Evolutionary conservation across 2,797 vertebrate species (phyloP).

Genomic region (Petrocephalus sullivani): DNA sequence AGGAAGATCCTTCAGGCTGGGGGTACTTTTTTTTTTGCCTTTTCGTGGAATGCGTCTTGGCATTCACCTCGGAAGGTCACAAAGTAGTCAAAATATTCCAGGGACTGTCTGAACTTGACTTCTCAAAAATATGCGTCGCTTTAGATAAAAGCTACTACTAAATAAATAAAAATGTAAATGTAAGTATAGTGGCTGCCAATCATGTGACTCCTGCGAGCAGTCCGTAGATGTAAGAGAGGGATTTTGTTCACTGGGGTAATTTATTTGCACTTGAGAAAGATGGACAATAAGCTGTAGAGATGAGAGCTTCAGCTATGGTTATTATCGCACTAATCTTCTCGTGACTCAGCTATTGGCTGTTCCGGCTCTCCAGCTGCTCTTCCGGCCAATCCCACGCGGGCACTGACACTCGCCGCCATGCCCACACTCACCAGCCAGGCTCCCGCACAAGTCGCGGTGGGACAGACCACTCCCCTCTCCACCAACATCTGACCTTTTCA

Average conservation of each 20-base stretch:
- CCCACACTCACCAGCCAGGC: background rate
- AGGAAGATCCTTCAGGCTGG: background rate
- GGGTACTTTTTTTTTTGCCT: background rate
- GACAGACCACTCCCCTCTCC: background rate
- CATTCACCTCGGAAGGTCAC: background rate
- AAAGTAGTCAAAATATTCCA: background rate
- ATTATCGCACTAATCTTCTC: background rate
- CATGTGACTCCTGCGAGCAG: background rate
- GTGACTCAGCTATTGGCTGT: background rate
- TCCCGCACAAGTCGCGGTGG: background rate
- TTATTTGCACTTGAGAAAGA: conserved; percentile 3
- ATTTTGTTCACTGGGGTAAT: background rate
- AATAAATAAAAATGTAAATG: conserved; percentile 9
- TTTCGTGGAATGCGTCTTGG: background rate
- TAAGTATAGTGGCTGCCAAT: background rate
- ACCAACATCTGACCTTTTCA: background rate
- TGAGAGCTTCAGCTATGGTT: background rate
- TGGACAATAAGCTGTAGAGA: background rate
- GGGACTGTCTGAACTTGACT: background rate
- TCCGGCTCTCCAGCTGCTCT: background rate
- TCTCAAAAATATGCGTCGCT: background rate
- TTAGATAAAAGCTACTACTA: background rate
- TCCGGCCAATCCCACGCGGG: background rate
- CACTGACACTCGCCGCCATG: background rate
- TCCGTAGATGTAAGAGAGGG: background rate